Percentiles rank a stretch among this genome's conserved stretches.
These are phyloP conservation scores for Drosophila setifemur DNA, from an alignment of 1,140 invertebrate genomes.

Conservation along the genomic window DNA sequence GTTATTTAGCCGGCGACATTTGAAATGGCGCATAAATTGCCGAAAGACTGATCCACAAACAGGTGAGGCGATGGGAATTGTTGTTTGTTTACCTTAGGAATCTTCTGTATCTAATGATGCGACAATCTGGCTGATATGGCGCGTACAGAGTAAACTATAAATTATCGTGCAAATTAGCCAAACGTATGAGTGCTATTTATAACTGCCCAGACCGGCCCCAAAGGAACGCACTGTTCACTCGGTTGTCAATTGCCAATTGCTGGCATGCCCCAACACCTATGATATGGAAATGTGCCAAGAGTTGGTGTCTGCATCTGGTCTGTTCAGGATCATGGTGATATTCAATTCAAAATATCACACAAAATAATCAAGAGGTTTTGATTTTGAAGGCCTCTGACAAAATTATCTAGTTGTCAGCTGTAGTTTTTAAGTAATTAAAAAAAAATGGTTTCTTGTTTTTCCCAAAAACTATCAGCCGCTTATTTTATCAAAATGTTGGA, in stretches of 20 bases:
- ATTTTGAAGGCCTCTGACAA: too few relatives aligned
- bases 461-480: too few relatives aligned
- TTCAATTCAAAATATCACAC: too few relatives aligned
- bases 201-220: background rate
- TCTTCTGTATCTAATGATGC: conserved; percentile 23
- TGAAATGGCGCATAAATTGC: conserved; percentile 22
- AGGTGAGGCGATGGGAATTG: background rate
- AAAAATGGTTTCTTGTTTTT: too few relatives aligned
- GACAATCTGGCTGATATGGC: conserved; percentile 20
- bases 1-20: background rate
- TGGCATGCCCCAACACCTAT: conserved; percentile 21
- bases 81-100: background rate
- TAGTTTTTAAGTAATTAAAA: too few relatives aligned
- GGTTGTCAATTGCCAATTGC: conserved; percentile 3
- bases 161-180: conserved; percentile 49
- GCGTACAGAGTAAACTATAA: conserved; percentile 28
- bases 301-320: too few relatives aligned
- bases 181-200: conserved; percentile 44
- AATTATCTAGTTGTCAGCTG: too few relatives aligned
- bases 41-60: background rate
- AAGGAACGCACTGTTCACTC: background rate
- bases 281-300: conserved; percentile 3
- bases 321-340: background rate
- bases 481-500: too few relatives aligned
- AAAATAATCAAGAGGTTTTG: too few relatives aligned